Conservation (phyloP, 2,113 vertebrate genomes). For the Elephantulus edwardii region DNA sequence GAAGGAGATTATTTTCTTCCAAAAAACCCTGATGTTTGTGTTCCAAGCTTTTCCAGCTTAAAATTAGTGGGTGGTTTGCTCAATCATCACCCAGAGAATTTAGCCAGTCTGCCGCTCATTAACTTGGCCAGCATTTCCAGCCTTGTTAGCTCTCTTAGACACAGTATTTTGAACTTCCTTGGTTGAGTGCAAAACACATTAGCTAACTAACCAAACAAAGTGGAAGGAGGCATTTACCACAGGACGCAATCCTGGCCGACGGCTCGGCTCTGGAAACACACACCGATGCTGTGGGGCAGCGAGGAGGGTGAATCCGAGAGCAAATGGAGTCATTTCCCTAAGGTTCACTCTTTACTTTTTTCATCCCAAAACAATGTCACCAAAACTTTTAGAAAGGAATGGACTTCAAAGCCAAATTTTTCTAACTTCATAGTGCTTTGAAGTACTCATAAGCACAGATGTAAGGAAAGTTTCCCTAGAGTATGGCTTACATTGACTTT, state of each 20-base stretch:
- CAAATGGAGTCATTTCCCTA: constrained; percentile 44
- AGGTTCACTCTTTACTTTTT: constrained; percentile 15
- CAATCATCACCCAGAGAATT: constrained; percentile 62
- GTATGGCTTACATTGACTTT: background rate
- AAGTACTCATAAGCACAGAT: background rate
- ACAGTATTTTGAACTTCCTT: constrained; percentile 71
- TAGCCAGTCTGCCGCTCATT: constrained; percentile 46
- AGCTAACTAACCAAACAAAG: constrained; percentile 76
- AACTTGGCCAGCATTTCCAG: constrained; percentile 57
- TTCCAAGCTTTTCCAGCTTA: constrained; percentile 49
- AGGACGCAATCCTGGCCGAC: constrained; percentile 41
- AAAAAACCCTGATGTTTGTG: constrained; percentile 56
- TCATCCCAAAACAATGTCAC: constrained; percentile 29
- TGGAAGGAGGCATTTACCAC: constrained; percentile 59
- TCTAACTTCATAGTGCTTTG: background rate
- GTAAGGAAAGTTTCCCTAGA: background rate
- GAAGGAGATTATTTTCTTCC: constrained; percentile 62
- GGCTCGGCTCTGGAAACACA: constrained; percentile 27
- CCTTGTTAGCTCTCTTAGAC: constrained; percentile 50
- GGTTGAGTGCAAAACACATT: constrained; percentile 77
- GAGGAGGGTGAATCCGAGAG: constrained; percentile 8
- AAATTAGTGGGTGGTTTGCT: constrained; percentile 70
- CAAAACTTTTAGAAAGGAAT: constrained; percentile 47
- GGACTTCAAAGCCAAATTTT: background rate
- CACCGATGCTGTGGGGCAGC: background rate